Evolutionary conservation across 2,797 vertebrate genomes (phyloP), one percentile per base, ranked within the genome.

Genomic region (Denticeps clupeoides): DNA sequence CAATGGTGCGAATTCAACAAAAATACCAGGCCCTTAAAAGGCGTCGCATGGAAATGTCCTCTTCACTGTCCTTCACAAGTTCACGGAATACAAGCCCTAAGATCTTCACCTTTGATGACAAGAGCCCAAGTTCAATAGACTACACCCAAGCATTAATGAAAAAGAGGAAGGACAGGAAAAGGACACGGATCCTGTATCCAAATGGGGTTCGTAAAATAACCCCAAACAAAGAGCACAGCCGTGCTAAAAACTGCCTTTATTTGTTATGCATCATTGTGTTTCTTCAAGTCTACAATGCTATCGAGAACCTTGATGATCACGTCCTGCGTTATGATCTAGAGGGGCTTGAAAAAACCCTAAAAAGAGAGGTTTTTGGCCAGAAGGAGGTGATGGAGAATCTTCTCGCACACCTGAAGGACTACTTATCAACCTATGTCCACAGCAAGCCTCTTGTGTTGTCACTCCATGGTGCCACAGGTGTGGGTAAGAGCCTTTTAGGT

Each of bases 301-400:
- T 99, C 3, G 95, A 99, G 74, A 99, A 99, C 78, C 75, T 98
- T 41, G 95, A 99, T 1, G 95, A 99, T 47, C 95, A 98, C 5
- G 80, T 95, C 3, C 81, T 88, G n/a, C 78, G 86, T 12, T 99
- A 99, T 0, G 95, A 99, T 69, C 71, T 99, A 1, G 90, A 93
- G 1, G 89, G 85, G 5, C 73, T 99, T 55, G 94, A 97, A 68
- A 94, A 90, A 72, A 89, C 85, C 0, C 75, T 99, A 63, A 79
- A 75, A 56, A 76, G 91, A 41, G 87, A 94, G 31, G 89, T 99
- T 7, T 91, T 97, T 32, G 94, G 93, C 6, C 95, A 99, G 79
- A 80, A 80, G 24, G 73, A 69, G 0, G 87, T 87, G 0, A 77
- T 87, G 54, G 87, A 84, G 47, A 72, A 58, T 4, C 74, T 95